These are phyloP conservation scores for Plagiodera versicolora DNA, from an alignment of 2,888 invertebrate species.

Conservation along the genomic window DNA sequence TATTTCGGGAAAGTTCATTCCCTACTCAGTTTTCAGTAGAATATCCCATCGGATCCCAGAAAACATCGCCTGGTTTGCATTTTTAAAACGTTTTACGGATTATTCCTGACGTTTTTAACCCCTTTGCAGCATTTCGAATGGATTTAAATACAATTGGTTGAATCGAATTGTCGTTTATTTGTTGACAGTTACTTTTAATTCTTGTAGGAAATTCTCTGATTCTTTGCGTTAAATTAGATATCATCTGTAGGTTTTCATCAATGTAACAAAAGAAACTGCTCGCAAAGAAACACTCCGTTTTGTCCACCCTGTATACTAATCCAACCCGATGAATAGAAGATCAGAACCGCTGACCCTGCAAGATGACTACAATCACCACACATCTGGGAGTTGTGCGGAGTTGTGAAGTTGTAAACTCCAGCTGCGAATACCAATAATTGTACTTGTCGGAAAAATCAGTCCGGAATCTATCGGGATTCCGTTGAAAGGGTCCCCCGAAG, in stretches of 20 bases:
- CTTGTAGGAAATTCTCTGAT: too few relatives aligned
- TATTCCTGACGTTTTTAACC: neutral
- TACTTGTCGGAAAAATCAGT: conserved; percentile 14
- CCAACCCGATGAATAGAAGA: too few relatives aligned
- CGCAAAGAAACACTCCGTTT: too few relatives aligned
- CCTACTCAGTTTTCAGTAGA: conserved; percentile 30
- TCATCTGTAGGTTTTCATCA: too few relatives aligned
- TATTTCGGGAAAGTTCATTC: conserved; percentile 4
- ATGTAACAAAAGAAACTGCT: too few relatives aligned
- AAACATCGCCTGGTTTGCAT: conserved; percentile 27
- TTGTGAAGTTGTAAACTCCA: neutral
- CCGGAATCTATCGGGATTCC: conserved; percentile 9
- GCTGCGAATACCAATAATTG: neutral
- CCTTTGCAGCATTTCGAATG: neutral
- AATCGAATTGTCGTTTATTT: neutral
- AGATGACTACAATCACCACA: neutral
- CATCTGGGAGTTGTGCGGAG: neutral
- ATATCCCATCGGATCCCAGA: conserved; percentile 14
- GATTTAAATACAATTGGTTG: neutral
- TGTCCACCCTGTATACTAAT: too few relatives aligned
- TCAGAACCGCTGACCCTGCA: too few relatives aligned
- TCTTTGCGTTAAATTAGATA: too few relatives aligned
- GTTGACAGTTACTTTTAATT: too few relatives aligned
- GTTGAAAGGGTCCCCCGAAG: conserved; percentile 3
- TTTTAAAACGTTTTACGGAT: conserved; percentile 10